Evolutionary conservation across 2,797 vertebrate species (phyloP).

Genomic region (Artibeus jamaicensis): DNA sequence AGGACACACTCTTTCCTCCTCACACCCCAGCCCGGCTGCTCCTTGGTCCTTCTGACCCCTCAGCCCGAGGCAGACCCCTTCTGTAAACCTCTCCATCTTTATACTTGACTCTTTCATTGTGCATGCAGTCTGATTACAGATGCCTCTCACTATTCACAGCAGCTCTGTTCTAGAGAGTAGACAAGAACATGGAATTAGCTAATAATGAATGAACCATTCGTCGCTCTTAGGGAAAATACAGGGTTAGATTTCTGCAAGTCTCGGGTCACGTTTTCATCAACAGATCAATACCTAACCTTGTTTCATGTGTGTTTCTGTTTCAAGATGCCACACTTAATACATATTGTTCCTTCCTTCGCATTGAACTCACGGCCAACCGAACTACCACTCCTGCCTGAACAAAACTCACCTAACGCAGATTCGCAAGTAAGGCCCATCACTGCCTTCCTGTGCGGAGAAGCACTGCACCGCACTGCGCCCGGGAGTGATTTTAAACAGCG

Average conservation of each 20-base stretch:
- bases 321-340: neutral
- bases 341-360: neutral
- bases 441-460: neutral
- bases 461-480: neutral
- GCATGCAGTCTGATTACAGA: too few species aligned
- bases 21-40: neutral
- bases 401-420: neutral
- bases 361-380: neutral
- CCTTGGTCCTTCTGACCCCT: neutral
- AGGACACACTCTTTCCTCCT: neutral
- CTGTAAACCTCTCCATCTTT: neutral
- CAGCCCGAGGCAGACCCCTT: neutral
- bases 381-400: neutral
- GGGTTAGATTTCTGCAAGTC: neutral
- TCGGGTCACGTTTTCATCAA: neutral
- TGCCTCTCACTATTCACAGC: neutral
- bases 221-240: too few species aligned
- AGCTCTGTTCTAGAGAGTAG: neutral
- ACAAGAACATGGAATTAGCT: neutral
- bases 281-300: neutral
- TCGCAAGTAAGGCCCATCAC: neutral
- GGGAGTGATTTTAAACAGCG: neutral
- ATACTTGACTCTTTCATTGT: neutral
- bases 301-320: neutral
- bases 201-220: neutral